Percentiles rank a stretch among this genome's conserved stretches.
Conservation (phyloP, 53 echinoderm and acorn worm species). For the Echinarachnius parma region DNA sequence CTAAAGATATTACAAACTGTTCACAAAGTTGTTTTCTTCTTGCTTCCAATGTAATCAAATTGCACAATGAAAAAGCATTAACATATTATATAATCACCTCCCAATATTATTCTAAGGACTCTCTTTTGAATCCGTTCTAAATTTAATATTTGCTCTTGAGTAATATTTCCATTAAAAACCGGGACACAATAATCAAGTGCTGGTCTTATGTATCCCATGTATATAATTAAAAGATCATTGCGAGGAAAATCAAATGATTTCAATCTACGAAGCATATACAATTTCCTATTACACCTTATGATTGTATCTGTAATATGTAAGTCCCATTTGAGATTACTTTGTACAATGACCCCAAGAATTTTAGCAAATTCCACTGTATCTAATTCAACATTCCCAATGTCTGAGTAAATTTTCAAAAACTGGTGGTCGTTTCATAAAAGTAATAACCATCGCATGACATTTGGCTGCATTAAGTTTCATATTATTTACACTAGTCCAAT, state of each 20-base stretch:
- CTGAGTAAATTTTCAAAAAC: too few species aligned
- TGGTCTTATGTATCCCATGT: conserved; percentile 21
- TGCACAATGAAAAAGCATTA: too few species aligned
- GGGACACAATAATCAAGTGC: conserved; percentile 15
- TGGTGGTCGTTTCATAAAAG: conserved; percentile 4
- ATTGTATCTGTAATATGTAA: background rate
- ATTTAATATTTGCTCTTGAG: background rate
- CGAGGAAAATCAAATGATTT: background rate
- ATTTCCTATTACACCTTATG: background rate
- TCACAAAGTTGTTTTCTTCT: too few species aligned
- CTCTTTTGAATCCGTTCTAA: too few species aligned
- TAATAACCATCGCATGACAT: background rate
- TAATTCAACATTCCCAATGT: too few species aligned
- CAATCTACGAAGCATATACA: background rate
- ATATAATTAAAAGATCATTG: conserved; percentile 7
- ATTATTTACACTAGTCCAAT: too few species aligned
- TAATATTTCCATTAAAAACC: conserved; percentile 1
- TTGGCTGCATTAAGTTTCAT: background rate
- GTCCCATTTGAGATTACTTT: conserved; percentile 5
- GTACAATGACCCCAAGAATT: background rate
- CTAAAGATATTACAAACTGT: too few species aligned
- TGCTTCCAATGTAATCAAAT: too few species aligned
- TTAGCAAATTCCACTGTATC: background rate
- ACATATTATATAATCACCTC: too few species aligned
- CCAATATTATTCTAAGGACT: too few species aligned